Base-by-base conservation (phyloP, 2,797 vertebrate genomes). In the Dendrocincla tyrannina region DNA sequence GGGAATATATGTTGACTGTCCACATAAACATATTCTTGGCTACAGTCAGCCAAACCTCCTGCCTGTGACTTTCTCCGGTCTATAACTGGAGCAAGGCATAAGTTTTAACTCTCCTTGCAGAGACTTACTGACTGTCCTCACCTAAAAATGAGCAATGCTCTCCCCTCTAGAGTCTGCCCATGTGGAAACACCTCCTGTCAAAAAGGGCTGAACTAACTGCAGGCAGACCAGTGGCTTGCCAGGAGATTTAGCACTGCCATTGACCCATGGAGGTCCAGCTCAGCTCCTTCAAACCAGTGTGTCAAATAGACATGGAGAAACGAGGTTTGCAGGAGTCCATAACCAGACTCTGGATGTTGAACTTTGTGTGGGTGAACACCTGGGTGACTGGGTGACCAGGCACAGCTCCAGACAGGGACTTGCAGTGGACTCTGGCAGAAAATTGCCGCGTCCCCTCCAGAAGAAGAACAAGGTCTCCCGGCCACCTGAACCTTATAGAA, bases 61-160 rank as follows among this genome's bases (percentile, higher is more conserved):
- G 18, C 35, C 63, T 87, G 64, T 59, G 72, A 59, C 79, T 83
- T 94, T 56, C 76, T 74, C 49, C 37, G 56, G 53, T 58, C 66
- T 33, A 7, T 60, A 77, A 88, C 44, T 56, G 22, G 47, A 79
- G 35, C 23, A 74, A 82, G 68, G 77, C 22, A 1, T 52, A 87
- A 60, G 64, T 70, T 92, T 92, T 76, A 85, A 37, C n/a, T 76
- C 59, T 85, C 41, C 52, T 85, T 70, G 37, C 52, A 46, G 72
- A 87, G 44, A 10, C 5, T 92, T 87, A 20, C 50, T 79, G 78
- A 47, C 86, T 67, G 22, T 52, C 27, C 30, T 77, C 72, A 60
- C 47, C 72, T 83, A 68, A 93, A 95, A 88, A 91, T 74, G 67
- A 89, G 15, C 42, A 87, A 86, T 58, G 67, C 9, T 55, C 37